These are phyloP conservation scores for Bolborhynchus lineola DNA, from an alignment of 2,113 vertebrate genomes.

Conservation along the genomic window DNA sequence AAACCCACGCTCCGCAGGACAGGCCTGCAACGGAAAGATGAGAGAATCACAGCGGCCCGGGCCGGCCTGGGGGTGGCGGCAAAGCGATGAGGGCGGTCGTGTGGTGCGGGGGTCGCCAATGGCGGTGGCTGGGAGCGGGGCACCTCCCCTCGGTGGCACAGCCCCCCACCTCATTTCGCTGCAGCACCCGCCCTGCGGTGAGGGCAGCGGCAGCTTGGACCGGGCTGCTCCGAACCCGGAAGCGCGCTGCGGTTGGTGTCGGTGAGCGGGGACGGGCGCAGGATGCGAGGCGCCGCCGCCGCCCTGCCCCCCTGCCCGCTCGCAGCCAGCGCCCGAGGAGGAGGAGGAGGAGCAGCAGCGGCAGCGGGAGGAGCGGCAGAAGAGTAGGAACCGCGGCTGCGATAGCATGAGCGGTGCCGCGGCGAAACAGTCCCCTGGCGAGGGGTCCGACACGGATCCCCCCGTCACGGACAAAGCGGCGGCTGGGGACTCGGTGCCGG, in stretches of 20 bases:
- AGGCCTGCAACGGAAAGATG: neutral
- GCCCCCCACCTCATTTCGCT: neutral
- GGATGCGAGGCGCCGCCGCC: neutral
- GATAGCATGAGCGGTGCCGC: constrained; percentile 42
- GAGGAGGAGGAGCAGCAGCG: neutral
- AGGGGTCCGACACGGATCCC: neutral
- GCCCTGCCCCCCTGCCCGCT: neutral
- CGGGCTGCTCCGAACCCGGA: constrained; percentile 7
- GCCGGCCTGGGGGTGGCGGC: neutral
- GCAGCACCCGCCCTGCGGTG: neutral
- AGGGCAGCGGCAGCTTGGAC: neutral
- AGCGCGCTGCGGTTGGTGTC: constrained; percentile 21
- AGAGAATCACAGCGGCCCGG: neutral
- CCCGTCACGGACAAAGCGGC: neutral
- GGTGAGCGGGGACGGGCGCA: constrained; percentile 19
- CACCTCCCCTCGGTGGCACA: neutral
- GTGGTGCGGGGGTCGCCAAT: neutral
- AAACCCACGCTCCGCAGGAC: neutral
- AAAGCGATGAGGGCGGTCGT: neutral
- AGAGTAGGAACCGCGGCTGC: neutral
- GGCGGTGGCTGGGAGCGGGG: neutral
- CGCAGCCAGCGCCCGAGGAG: constrained; percentile 16
- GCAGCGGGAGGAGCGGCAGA: neutral
- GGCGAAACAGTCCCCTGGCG: neutral
- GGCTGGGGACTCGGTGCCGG: neutral